Percentiles rank a stretch among this genome's conserved stretches.
phyloP scores from a whole-genome alignment of 2,797 vertebrate genomes.

The Pteronotus mesoamericanus region DNA sequence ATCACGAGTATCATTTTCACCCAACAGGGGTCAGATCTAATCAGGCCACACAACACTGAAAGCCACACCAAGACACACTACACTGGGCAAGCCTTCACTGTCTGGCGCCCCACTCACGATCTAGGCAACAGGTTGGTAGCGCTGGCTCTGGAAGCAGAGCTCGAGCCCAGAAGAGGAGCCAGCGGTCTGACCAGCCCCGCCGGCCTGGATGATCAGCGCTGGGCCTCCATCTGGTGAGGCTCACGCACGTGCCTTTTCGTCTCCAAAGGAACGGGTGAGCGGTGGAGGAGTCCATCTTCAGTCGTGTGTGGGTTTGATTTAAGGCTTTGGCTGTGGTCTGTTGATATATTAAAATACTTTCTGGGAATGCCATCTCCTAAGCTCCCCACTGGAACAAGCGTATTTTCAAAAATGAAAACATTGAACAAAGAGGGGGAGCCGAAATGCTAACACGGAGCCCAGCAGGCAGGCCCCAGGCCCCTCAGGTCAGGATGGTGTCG shows the following conservation, averaged over 20 bases:
- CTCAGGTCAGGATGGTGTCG: slow-evolving; percentile 97
- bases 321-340: slow-evolving; percentile 85
- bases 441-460: slow-evolving; percentile 67
- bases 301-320: slow-evolving; percentile 80
- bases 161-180: not conserved
- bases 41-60: slow-evolving; percentile 70
- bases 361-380: slow-evolving; percentile 78
- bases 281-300: slow-evolving; percentile 69
- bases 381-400: slow-evolving; percentile 80
- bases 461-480: slow-evolving; percentile 16
- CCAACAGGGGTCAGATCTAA: slow-evolving; percentile 67
- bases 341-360: slow-evolving; percentile 83
- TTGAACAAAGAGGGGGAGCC: slow-evolving; percentile 73
- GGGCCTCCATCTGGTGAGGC: not conserved
- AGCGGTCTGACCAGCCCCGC: not conserved
- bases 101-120: not conserved
- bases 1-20: slow-evolving; percentile 52
- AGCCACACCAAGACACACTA: not conserved
- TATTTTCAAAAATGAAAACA: slow-evolving; percentile 88
- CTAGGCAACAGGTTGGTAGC: not conserved
- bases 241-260: not conserved
- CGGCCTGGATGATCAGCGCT: not conserved
- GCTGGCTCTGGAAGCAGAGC: not conserved
- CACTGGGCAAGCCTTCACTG: not conserved
- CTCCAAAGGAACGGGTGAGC: slow-evolving; percentile 54